Evolutionary conservation across 1,140 invertebrate species (phyloP), one percentile per base, ranked within the genome.

Genomic region (Drosophila hydei): DNA sequence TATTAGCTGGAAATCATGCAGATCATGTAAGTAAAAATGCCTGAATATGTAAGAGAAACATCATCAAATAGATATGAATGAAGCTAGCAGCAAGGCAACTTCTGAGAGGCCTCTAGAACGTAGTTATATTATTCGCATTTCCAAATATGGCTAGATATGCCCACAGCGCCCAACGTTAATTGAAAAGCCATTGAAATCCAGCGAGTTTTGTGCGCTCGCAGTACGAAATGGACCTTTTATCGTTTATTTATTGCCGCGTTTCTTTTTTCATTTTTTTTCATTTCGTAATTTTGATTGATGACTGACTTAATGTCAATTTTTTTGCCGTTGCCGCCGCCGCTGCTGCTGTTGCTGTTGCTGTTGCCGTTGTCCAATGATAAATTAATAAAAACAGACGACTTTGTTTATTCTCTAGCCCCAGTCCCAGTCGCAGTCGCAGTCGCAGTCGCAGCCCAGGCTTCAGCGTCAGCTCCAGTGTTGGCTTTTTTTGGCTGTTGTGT

Each of bases 201-300:
- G 30, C 12, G 36, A 40, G 30, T 40, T 9, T 52, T 50, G 36
- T 11, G 14, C 60, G 36, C 50, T 48, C 38, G 23, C 21, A 59
- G 45, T 62, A 27, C 27, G 58, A 47, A 71, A 56, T 68, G 60
- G 60, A 64, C 72, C 72, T 84, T 80, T 78, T 75, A 78, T 63
- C 71, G 69, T 70, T 72, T 75, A 80, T 87, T 85, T 90, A 90
- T 87, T 83, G 78, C 55, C 42, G 56, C 83, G 59, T 54, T 73
- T 87, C 79, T 72, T 62, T 74, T 36, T 18, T 19, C 71, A 79
- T 79, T 83, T 72, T 62, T 74, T 36, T 18, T 19, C 71, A 79
- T 79, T 83, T 77, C 78, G 78, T 90, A 90, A 90, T 90, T 90
- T 85, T 90, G 87, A 90, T 90, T 90, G 87, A 90, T 90, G 80